Evolutionary conservation across 2,113 vertebrate species (phyloP).

Genomic region (Myrmophylax atrothorax): DNA sequence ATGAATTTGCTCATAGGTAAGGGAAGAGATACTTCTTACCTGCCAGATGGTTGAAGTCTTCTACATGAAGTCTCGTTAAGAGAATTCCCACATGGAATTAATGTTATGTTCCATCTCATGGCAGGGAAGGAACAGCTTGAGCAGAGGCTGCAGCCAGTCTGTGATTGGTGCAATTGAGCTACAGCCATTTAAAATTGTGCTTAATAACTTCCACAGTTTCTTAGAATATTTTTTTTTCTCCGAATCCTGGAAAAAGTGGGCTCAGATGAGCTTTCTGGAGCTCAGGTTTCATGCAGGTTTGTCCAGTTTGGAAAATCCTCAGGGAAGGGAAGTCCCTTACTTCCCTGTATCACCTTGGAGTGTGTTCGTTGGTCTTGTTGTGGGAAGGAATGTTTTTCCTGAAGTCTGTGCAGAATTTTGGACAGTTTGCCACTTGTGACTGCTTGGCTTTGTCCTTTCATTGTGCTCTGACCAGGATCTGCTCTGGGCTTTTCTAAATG

Average conservation of each 20-base stretch:
- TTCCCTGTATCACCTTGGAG: background rate
- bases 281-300: background rate
- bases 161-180: background rate
- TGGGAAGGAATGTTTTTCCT: background rate
- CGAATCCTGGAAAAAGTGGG: background rate
- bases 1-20: background rate
- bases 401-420: background rate
- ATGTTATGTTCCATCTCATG: background rate
- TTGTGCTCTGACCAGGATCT: background rate
- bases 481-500: background rate
- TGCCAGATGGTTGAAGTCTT: background rate
- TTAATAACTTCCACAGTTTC: background rate
- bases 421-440: background rate
- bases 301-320: background rate
- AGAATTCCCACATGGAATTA: background rate
- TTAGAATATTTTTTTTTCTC: background rate
- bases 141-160: background rate
- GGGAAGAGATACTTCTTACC: background rate
- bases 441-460: background rate
- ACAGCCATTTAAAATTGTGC: background rate
- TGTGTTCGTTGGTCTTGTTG: background rate
- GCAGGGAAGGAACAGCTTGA: background rate
- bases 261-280: background rate
- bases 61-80: accelerated
- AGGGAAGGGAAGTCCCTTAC: background rate